phyloP scores from a whole-genome alignment of 2,113 vertebrate species.

The Alosa alosa region DNA sequence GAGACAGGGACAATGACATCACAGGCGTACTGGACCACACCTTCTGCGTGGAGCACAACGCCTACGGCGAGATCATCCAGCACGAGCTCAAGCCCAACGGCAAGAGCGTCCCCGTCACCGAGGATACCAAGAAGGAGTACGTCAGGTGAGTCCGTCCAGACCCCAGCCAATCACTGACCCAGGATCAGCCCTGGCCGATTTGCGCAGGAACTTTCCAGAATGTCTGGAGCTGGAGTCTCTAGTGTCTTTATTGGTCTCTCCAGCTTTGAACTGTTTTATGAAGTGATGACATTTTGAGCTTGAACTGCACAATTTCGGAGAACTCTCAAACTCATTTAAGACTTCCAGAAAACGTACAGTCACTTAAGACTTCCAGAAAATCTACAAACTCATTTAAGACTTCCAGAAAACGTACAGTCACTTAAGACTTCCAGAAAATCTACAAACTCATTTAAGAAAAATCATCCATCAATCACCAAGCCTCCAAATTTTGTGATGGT shows the following conservation, averaged over 20 bases:
- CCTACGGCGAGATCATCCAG: slow-evolving; percentile 96
- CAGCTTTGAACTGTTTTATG: neutral
- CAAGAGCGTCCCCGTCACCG: slow-evolving; percentile 89
- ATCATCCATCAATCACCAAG: neutral
- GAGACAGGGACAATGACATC: slow-evolving; percentile 93
- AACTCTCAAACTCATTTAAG: neutral
- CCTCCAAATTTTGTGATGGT: neutral
- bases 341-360: neutral
- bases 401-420: neutral
- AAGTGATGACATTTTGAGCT: neutral
- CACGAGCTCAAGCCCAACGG: slow-evolving; percentile 98
- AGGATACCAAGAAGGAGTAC: slow-evolving; percentile 98
- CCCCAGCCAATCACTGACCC: neutral
- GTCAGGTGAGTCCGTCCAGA: slow-evolving; percentile 75
- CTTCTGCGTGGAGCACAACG: slow-evolving; percentile 97
- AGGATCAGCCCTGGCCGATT: neutral
- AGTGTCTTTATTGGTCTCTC: neutral
- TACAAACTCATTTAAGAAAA: neutral
- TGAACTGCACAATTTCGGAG: neutral
- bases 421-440: neutral
- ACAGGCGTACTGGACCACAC: slow-evolving; percentile 98
- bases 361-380: neutral
- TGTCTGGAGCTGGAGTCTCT: neutral
- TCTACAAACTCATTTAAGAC: neutral
- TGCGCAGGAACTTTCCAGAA: neutral